phyloP scores from a whole-genome alignment of 2,113 vertebrate species.

The Prunella fulvescens region DNA sequence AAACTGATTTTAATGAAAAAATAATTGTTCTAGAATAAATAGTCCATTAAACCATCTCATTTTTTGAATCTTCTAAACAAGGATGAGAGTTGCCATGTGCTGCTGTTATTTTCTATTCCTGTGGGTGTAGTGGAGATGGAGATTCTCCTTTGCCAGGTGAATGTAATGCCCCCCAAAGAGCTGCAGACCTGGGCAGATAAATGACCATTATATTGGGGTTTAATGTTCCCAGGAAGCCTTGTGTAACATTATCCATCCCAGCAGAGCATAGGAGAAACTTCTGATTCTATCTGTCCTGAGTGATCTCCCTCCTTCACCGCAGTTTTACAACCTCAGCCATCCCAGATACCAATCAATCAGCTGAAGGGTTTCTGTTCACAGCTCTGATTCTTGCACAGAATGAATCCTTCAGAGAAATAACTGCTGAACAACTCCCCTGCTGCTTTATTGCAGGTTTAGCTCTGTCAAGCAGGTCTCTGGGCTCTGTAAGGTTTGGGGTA shows the following conservation, averaged over 20 bases:
- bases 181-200: neutral
- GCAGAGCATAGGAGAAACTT: neutral
- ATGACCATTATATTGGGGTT: neutral
- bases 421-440: neutral
- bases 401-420: neutral
- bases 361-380: neutral
- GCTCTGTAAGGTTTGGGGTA: neutral
- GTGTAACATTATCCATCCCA: neutral
- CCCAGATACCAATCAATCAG: rapidly evolving
- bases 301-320: neutral
- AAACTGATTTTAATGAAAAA: neutral
- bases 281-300: neutral
- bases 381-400: neutral
- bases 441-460: neutral
- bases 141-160: neutral
- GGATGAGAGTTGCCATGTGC: neutral
- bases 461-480: rapidly evolving
- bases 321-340: neutral
- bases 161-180: neutral
- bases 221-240: neutral
- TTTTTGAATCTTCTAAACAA: neutral
- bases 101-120: neutral
- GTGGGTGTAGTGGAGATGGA: neutral
- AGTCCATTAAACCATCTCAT: neutral
- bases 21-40: neutral